Conservation (phyloP, 2,888 invertebrate species). For the Nymphalis c-album region DNA sequence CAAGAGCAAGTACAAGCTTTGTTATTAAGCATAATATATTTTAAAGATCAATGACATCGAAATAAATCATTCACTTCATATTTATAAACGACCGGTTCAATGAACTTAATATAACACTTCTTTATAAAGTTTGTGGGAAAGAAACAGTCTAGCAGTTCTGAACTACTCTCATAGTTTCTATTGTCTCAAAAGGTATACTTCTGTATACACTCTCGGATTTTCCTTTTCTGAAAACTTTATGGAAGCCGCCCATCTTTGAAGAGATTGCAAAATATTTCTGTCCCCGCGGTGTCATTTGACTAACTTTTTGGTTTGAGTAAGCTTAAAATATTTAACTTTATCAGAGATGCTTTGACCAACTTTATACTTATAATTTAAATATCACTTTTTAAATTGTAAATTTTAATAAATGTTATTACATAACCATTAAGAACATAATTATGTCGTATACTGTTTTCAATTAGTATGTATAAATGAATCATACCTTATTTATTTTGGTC, state of each 20-base stretch:
- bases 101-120: background rate
- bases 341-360: background rate
- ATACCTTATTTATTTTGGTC: background rate
- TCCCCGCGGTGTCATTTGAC: slow-evolving; percentile 75
- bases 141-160: slow-evolving; percentile 8
- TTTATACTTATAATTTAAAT: slow-evolving; percentile 7
- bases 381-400: background rate
- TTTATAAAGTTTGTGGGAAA: slow-evolving; percentile 4
- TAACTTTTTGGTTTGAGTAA: slow-evolving; percentile 68
- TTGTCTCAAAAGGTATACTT: slow-evolving; percentile 19
- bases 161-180: slow-evolving; percentile 17
- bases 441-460: too few species aligned
- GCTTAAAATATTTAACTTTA: slow-evolving; percentile 61
- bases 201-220: slow-evolving; percentile 10
- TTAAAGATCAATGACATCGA: too few species aligned
- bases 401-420: too few species aligned
- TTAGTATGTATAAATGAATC: background rate
- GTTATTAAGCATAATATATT: too few species aligned
- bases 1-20: too few species aligned
- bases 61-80: background rate
- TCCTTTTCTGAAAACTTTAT: slow-evolving; percentile 29
- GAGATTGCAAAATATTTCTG: slow-evolving; percentile 71
- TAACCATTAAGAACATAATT: too few species aligned
- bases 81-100: background rate
- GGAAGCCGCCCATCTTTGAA: slow-evolving; percentile 63